Base-by-base conservation (phyloP, 2,113 vertebrate species). In the Scortum barcoo region DNA sequence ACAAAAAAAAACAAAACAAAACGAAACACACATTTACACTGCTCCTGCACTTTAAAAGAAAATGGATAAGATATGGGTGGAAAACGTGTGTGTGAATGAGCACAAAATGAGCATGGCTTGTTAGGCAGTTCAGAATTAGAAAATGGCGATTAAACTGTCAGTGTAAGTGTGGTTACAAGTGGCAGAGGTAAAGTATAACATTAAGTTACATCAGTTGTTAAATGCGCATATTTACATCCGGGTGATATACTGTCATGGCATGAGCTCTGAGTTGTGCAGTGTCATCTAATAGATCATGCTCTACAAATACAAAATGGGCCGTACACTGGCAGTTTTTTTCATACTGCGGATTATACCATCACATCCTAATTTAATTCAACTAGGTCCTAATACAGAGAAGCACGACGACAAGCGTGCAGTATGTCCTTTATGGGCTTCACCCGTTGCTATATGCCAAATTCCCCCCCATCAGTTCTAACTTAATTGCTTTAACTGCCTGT, bases 191-290 rank as follows among this genome's bases (percentile, higher is more conserved):
- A 83, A 74, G 46, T 56, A 33, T 44, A 50, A 86, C 54, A 72
- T 38, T 40, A 63, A 46, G 44, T 74, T 73, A 60, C 38, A 77
- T 72, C 78, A 53, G 53, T 56, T 76, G 72, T 81, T 80, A 91
- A 86, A 76, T 67, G 2, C 72, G 66, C 70, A 48, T 87, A 93
- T 93, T 89, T 90, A 93, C 91, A 92, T 54, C n/a, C 5, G 28
- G 63, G 42, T 80, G 72, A 85, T 66, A 72, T 26, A 56, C 38
- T 53, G 80, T 38, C 48, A 77, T 44, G 57, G 70, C 67, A 69
- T 73, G 62, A 75, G 61, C 78, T 78, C 65, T 61, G 62, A 72
- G 76, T 65, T 56, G 65, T 81, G 50, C 54, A 72, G 71, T 79
- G 26, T 81, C 78, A 46, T 85, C 67, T 74, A 63, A 72, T 60